phyloP scores from a whole-genome alignment of 2,113 vertebrate genomes.

The Bungarus multicinctus region DNA sequence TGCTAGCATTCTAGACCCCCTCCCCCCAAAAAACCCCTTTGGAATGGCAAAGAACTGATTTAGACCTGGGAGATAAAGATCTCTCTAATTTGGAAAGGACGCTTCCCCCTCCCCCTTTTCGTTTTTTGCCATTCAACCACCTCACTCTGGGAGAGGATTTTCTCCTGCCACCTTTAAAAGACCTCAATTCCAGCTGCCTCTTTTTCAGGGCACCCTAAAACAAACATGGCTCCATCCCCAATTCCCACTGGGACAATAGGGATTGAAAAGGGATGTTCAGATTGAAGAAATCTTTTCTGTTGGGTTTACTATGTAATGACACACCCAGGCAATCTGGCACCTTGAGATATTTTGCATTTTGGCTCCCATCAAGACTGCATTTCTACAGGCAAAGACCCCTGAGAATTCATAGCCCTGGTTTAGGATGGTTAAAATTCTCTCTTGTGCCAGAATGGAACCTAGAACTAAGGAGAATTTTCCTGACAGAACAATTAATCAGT shows the following conservation, averaged over 20 bases:
- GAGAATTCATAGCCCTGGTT: background rate
- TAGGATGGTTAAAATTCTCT: background rate
- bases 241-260: too few species aligned
- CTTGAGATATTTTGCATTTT: background rate
- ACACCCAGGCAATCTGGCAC: background rate
- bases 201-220: rapidly evolving
- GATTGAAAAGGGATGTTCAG: background rate
- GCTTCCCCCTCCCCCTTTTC: background rate
- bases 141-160: background rate
- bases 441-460: background rate
- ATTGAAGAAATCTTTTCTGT: background rate
- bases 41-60: background rate
- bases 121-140: background rate
- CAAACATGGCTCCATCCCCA: too few species aligned
- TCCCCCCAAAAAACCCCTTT: background rate
- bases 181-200: background rate
- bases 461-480: too few species aligned
- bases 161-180: background rate
- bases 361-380: background rate
- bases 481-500: too few species aligned
- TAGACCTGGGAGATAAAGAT: rapidly evolving
- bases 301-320: background rate
- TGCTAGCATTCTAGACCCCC: background rate
- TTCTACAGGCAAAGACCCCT: background rate
- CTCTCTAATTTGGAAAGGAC: background rate